phyloP scores from a whole-genome alignment of 2,888 invertebrate genomes.

The Acronicta aceris region DNA sequence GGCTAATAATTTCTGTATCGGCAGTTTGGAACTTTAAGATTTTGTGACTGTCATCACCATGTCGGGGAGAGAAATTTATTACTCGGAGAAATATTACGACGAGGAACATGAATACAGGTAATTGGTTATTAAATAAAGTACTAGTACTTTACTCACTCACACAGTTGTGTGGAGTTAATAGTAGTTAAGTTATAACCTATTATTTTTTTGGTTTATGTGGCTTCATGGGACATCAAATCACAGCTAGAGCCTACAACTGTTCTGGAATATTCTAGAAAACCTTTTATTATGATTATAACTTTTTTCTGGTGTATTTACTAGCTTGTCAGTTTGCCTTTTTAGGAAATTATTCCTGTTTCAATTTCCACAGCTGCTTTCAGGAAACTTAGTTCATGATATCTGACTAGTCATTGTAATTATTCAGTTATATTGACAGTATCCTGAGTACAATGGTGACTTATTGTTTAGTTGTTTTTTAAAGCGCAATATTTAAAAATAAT shows the following conservation, averaged over 20 bases:
- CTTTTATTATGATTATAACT: no score
- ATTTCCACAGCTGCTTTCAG: background rate
- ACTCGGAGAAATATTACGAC: conserved; percentile 98
- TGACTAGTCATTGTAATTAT: background rate
- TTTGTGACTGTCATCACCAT: conserved; percentile 69
- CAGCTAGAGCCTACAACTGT: no score
- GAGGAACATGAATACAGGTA: conserved; percentile 98
- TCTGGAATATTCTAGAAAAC: no score
- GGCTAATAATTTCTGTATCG: conserved; percentile 21
- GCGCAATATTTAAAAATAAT: no score
- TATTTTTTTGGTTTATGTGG: no score
- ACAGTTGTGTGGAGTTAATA: no score
- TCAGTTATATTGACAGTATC: no score
- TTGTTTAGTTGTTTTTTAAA: no score
- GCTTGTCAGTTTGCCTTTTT: no score
- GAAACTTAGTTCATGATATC: background rate
- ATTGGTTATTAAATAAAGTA: background rate
- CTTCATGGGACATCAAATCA: no score
- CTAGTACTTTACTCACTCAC: background rate
- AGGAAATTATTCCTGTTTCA: background rate
- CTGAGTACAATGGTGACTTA: no score
- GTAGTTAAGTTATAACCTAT: conserved; percentile 27
- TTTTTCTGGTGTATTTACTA: no score
- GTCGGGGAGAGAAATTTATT: conserved; percentile 94
- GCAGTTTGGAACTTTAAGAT: conserved; percentile 26